These are phyloP conservation scores for Lepidocolaptes lacrymiger DNA, from an alignment of 2,797 vertebrate genomes.

Conservation along the genomic window DNA sequence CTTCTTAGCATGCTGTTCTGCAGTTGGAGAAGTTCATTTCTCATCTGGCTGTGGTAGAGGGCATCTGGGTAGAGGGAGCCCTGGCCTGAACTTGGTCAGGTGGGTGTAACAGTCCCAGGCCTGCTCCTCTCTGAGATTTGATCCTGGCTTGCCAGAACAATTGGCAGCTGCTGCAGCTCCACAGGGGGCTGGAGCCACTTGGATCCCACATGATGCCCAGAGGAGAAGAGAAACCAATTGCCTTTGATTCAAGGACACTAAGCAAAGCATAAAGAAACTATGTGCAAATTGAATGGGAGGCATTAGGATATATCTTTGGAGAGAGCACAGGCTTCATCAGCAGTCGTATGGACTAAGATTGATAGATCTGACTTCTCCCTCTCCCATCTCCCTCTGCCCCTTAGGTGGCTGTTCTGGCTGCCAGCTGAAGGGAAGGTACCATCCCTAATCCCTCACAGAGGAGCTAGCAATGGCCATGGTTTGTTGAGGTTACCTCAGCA, in stretches of 20 bases:
- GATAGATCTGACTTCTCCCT: not conserved
- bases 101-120: not conserved
- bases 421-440: not conserved
- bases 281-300: conserved; percentile 49
- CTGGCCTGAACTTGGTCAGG: not conserved
- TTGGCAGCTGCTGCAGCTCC: not conserved
- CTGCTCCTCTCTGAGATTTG: not conserved
- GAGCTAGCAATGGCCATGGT: not conserved
- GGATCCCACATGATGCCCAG: conserved; percentile 38
- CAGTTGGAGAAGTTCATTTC: not conserved
- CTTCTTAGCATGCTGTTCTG: not conserved
- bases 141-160: not conserved
- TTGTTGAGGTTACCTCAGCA: not conserved
- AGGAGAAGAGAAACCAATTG: conserved; percentile 55
- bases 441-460: not conserved
- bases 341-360: conserved; percentile 8
- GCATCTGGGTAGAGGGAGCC: not conserved
- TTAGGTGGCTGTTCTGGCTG: not conserved
- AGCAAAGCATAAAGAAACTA: conserved; percentile 53
- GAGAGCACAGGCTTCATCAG: conserved; percentile 32
- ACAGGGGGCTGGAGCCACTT: not conserved
- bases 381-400: not conserved
- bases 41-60: not conserved
- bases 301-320: conserved; percentile 23
- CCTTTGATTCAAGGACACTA: conserved; percentile 56